Conservation (phyloP, 2,888 invertebrate genomes). For the Drosophila pegasa region DNA sequence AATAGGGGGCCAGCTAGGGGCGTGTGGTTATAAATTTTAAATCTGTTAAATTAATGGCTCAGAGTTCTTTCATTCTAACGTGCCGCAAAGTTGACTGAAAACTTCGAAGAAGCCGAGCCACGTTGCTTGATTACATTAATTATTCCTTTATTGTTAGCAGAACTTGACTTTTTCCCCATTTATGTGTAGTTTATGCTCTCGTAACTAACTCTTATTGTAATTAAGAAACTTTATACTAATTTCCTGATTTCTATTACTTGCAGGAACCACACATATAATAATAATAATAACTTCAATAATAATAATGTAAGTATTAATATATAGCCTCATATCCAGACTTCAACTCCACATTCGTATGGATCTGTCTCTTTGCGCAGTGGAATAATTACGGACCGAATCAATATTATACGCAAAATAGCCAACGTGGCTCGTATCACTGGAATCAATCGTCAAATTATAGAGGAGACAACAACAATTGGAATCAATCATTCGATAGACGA, state of each 20-base stretch:
- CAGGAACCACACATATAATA: slow-evolving; percentile 47
- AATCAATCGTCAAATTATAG: background rate
- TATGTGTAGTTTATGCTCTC: slow-evolving; percentile 20
- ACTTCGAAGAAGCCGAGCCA: slow-evolving; percentile 59
- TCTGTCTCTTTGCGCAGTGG: slow-evolving; percentile 32
- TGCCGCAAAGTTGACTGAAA: slow-evolving; percentile 52
- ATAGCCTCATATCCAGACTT: background rate
- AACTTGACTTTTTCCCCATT: slow-evolving; percentile 35
- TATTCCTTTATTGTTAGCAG: slow-evolving; percentile 78
- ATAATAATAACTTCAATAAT: slow-evolving; percentile 33
- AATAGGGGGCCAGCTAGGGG: slow-evolving; percentile 41
- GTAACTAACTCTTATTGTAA: slow-evolving; percentile 33
- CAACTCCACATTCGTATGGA: background rate
- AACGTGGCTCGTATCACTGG: slow-evolving; percentile 17
- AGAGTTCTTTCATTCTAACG: slow-evolving; percentile 67
- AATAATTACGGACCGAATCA: slow-evolving; percentile 10
- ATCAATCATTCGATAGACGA: background rate
- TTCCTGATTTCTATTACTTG: slow-evolving; percentile 26
- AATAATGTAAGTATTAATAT: slow-evolving; percentile 64
- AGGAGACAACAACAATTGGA: slow-evolving; percentile 10
- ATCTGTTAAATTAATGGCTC: slow-evolving; percentile 82
- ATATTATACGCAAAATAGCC: slow-evolving; percentile 10
- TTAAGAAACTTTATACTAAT: slow-evolving; percentile 11
- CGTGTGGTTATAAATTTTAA: slow-evolving; percentile 84
- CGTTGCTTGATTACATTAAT: slow-evolving; percentile 83